These are phyloP conservation scores for Zophobas atratus DNA, from an alignment of 1,140 invertebrate genomes.

Conservation along the genomic window DNA sequence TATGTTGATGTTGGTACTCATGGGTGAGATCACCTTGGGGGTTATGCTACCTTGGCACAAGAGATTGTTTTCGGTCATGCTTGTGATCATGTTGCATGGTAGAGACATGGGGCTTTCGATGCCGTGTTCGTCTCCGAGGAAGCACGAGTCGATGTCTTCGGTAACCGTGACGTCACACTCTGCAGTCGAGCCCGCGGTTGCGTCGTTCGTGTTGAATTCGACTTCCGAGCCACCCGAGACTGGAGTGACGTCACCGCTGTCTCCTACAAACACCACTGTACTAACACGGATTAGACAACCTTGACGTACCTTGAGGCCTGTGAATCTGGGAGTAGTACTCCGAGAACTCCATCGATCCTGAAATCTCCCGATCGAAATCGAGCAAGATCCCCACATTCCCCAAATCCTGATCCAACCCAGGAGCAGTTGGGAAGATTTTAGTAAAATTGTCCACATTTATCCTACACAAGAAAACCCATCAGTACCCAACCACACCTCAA, in stretches of 20 bases:
- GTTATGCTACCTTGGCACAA: constrained; percentile 39
- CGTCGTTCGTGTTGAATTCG: constrained; percentile 73
- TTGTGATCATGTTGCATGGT: constrained; percentile 31
- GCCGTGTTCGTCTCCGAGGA: constrained; percentile 55
- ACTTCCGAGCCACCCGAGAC: constrained; percentile 73
- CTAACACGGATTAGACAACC: background rate
- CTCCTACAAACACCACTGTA: constrained; percentile 56
- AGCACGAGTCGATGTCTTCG: constrained; percentile 61
- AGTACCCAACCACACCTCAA: background rate
- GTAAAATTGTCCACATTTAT: constrained; percentile 65
- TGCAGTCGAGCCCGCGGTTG: constrained; percentile 72
- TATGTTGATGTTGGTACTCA: constrained; percentile 50
- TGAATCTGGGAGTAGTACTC: constrained; percentile 62
- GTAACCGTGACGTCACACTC: constrained; percentile 72
- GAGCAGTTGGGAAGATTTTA: constrained; percentile 72
- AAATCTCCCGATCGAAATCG: constrained; percentile 67
- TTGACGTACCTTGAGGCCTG: constrained; percentile 55
- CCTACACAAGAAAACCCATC: constrained; percentile 53
- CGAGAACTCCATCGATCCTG: constrained; percentile 61
- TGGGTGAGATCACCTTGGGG: constrained; percentile 51
- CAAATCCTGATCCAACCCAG: constrained; percentile 73
- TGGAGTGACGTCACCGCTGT: constrained; percentile 75
- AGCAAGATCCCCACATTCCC: constrained; percentile 74
- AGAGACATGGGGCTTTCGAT: constrained; percentile 43
- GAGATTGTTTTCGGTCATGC: constrained; percentile 47